Conservation (phyloP, 2,888 invertebrate genomes). For the Deilephila elpenor region DNA sequence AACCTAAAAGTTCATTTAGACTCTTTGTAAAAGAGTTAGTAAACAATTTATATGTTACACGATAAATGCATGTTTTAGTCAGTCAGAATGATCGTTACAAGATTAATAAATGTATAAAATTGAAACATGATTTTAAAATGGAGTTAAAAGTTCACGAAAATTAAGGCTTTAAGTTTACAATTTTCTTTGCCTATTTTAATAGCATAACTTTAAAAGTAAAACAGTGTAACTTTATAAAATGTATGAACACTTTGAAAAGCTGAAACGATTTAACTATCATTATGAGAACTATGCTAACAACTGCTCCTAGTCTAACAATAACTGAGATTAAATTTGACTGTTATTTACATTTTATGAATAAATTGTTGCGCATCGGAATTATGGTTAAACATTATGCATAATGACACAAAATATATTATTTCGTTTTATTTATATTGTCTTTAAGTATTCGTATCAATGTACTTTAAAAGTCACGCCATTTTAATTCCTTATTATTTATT, state of each 20-base stretch:
- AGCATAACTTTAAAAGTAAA: slow-evolving; percentile 14
- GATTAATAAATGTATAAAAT: not conserved
- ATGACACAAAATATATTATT: slow-evolving; percentile 48
- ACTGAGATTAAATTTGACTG: slow-evolving; percentile 51
- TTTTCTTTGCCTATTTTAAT: slow-evolving; percentile 18
- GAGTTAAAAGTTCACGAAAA: not conserved
- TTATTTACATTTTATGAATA: slow-evolving; percentile 44
- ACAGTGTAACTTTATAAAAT: slow-evolving; percentile 31
- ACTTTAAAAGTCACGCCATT: slow-evolving; percentile 29
- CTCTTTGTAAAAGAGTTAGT: not conserved
- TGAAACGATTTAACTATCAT: slow-evolving; percentile 10
- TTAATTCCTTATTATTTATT: slow-evolving; percentile 10
- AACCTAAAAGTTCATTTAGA: slow-evolving; percentile 34
- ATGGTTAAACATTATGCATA: slow-evolving; percentile 55
- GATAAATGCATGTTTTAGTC: slow-evolving; percentile 5
- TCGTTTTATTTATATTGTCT: slow-evolving; percentile 61
- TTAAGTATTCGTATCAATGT: slow-evolving; percentile 39
- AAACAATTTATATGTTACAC: not conserved
- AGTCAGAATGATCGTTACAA: not conserved
- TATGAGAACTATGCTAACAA: slow-evolving; percentile 24
- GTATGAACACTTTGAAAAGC: slow-evolving; percentile 34
- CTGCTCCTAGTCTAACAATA: slow-evolving; percentile 47
- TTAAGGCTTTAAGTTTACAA: slow-evolving; percentile 8
- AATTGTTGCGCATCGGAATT: slow-evolving; percentile 63
- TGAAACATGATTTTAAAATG: not conserved